Evolutionary conservation across 2,888 invertebrate species (phyloP).

Genomic region (Lasioglossum marginatum): DNA sequence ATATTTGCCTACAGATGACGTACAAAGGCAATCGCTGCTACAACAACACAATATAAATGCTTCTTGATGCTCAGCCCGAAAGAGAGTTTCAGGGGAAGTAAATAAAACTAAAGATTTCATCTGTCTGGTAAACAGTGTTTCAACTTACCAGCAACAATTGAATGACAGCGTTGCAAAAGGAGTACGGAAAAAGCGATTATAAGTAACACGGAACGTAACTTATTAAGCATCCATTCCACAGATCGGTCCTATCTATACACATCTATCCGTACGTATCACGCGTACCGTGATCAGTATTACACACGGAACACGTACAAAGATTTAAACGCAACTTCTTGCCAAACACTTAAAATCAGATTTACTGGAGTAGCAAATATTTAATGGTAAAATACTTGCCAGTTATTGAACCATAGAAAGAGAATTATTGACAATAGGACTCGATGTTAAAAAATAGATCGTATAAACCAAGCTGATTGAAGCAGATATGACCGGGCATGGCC

Average conservation of each 20-base stretch:
- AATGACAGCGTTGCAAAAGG: constrained; percentile 12
- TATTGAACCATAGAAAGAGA: constrained; percentile 49
- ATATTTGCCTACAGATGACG: constrained; percentile 65
- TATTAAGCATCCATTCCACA: constrained; percentile 61
- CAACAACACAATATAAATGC: constrained; percentile 55
- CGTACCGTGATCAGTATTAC: constrained; percentile 58
- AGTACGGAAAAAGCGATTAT: constrained; percentile 25
- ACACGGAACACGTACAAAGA: constrained; percentile 38
- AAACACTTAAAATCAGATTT: constrained; percentile 7
- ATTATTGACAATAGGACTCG: constrained; percentile 48
- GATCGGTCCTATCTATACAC: constrained; percentile 58
- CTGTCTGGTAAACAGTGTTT: constrained; percentile 7
- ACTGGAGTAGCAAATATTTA: constrained; percentile 20
- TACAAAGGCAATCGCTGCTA: constrained; percentile 58
- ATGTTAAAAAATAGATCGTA: constrained; percentile 61
- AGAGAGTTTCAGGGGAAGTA: not conserved
- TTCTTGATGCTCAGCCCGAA: not conserved
- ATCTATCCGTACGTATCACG: constrained; percentile 59
- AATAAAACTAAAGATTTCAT: constrained; percentile 8
- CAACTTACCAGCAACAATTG: constrained; percentile 43
- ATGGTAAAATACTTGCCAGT: constrained; percentile 24
- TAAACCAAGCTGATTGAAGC: constrained; percentile 65
- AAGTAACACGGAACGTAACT: constrained; percentile 46
- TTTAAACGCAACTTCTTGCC: constrained; percentile 15
- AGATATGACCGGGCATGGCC: constrained; percentile 61